Percentiles rank a stretch among this genome's conserved stretches.
These are phyloP conservation scores for Pseudochirops cupreus DNA, from an alignment of 2,797 vertebrate genomes.

Conservation along the genomic window DNA sequence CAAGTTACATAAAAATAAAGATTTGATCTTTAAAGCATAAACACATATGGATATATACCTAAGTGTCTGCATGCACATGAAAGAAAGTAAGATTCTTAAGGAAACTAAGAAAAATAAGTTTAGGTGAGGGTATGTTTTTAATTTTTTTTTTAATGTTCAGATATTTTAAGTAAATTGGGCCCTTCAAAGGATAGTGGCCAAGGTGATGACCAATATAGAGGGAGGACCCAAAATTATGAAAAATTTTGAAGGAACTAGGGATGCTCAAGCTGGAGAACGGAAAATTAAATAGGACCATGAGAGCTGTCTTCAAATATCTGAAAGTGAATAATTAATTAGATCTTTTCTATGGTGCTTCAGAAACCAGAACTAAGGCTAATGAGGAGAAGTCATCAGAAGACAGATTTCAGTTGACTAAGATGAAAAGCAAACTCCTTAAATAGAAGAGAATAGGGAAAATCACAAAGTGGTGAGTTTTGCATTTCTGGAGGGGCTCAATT, in stretches of 20 bases:
- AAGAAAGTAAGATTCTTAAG: constrained; percentile 15
- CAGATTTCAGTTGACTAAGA: not conserved
- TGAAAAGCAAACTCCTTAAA: not conserved
- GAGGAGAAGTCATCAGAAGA: not conserved
- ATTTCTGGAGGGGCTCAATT: not conserved
- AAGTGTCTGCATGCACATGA: not conserved
- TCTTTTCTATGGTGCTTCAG: not conserved
- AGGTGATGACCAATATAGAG: not conserved
- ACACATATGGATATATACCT: accelerated
- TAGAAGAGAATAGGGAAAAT: not conserved
- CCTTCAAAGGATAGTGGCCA: not conserved
- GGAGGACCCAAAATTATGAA: not conserved
- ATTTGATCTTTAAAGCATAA: not conserved
- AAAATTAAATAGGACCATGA: not conserved
- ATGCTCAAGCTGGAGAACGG: not conserved
- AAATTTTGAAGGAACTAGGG: not conserved
- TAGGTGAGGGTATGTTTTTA: not conserved
- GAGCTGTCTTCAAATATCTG: not conserved
- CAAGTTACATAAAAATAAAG: not conserved
- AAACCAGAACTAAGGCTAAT: not conserved
- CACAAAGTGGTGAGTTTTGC: not conserved
- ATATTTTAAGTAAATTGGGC: not conserved
- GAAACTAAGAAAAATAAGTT: not conserved
- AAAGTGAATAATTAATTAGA: not conserved
- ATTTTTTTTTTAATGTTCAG: not conserved